These are phyloP conservation scores for Numenius arquata DNA, from an alignment of 2,113 vertebrate genomes.

Conservation along the genomic window DNA sequence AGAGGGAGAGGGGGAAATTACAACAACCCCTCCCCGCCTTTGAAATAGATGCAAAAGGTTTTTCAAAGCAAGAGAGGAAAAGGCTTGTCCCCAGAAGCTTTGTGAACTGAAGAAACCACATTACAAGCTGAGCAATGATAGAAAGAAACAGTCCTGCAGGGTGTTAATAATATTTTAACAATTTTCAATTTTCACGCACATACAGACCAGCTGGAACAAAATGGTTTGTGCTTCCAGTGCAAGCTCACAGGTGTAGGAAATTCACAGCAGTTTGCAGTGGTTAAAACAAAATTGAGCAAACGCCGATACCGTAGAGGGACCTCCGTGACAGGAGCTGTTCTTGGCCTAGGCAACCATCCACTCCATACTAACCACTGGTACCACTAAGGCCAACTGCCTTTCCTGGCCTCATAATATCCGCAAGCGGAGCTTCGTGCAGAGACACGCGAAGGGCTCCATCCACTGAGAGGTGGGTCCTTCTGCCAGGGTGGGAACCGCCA, in stretches of 20 bases:
- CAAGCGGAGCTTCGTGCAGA: neutral
- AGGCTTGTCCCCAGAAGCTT: neutral
- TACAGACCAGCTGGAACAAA: neutral
- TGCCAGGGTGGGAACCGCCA: neutral
- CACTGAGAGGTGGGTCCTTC: neutral
- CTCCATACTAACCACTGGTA: neutral
- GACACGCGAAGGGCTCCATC: neutral
- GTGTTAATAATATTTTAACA: neutral
- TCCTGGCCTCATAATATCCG: neutral
- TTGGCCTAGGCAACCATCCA: neutral
- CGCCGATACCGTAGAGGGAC: rapidly evolving
- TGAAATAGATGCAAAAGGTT: neutral
- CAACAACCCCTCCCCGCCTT: neutral
- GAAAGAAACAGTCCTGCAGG: neutral
- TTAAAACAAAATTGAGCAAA: neutral
- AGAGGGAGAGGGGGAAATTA: neutral
- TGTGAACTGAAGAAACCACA: neutral
- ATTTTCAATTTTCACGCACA: neutral
- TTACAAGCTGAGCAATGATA: neutral
- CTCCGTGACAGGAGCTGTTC: neutral
- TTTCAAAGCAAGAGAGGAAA: neutral
- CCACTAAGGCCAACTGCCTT: neutral
- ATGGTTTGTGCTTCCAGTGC: neutral
- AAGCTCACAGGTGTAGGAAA: neutral
- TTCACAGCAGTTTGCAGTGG: neutral